A percentile compares a stretch with the other conserved stretches of the same genome.
These are phyloP conservation scores for Pterobdella sp. DNA, from an alignment of 2,888 invertebrate species.

Conservation along the genomic window DNA sequence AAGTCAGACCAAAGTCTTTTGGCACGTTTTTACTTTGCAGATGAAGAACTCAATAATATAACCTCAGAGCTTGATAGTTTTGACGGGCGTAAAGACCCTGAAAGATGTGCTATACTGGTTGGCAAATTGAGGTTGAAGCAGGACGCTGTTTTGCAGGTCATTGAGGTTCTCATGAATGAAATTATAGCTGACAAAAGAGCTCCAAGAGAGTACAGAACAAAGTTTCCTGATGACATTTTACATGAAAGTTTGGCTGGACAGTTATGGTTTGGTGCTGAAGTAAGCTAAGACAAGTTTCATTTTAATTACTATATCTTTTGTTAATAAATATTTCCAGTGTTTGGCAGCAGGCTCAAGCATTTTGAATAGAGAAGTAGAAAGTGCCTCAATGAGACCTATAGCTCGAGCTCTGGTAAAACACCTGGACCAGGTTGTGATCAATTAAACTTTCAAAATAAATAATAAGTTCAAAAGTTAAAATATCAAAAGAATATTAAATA, in stretches of 20 bases:
- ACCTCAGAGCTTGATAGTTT: constrained; percentile 95
- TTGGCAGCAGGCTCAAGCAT: constrained; percentile 95
- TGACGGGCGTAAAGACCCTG: constrained; percentile 96
- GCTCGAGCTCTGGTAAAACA: constrained; percentile 93
- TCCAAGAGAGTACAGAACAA: constrained; percentile 86
- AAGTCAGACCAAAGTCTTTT: constrained; percentile 72
- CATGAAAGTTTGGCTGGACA: constrained; percentile 96
- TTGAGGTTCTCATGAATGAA: constrained; percentile 78
- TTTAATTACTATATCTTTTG: not conserved
- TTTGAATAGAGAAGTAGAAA: constrained; percentile 90
- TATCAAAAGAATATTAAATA: too few species aligned
- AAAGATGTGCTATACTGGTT: constrained; percentile 86
- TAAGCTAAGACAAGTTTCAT: constrained; percentile 45
- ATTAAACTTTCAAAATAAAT: too few species aligned
- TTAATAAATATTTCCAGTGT: constrained; percentile 61
- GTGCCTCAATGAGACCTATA: constrained; percentile 87
- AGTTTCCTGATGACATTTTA: constrained; percentile 95
- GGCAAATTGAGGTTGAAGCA: constrained; percentile 67
- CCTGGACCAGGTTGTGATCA: constrained; percentile 79
- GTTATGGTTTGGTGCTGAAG: constrained; percentile 98
- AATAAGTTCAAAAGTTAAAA: too few species aligned
- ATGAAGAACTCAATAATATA: constrained; percentile 87
- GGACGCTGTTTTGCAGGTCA: constrained; percentile 70
- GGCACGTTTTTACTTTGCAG: constrained; percentile 95
- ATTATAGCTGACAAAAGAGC: constrained; percentile 75